Evolutionary conservation across 2,797 vertebrate species (phyloP), one percentile per base, ranked within the genome.

Genomic region (Enteromius fasciolatus): DNA sequence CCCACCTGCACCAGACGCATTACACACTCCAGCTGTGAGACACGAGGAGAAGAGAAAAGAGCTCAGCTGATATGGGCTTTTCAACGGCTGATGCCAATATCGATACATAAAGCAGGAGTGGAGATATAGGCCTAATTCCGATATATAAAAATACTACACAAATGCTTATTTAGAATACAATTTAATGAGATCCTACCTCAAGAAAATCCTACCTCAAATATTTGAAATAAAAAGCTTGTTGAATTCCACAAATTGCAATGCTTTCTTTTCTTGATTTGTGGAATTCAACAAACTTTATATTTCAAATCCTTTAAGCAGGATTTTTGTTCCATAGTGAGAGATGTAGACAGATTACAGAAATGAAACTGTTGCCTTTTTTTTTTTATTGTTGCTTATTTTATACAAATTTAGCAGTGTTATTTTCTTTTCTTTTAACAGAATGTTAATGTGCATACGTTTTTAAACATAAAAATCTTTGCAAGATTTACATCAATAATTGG

Each of bases 1-100:
- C 98, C 98, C 78, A 96, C 97, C 93, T 96, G 95, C 87, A 99
- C 95, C 93, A 99, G 91, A 87, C 95, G 96, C 88, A 96, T 94
- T 86, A 99, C 93, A 87, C 98, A 99, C 92, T 99, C 98, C 97
- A 99, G 88, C 98, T 99, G 94, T 61, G 31, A 15, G 76, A 76
- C 18, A 70, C 15, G 41, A 31, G 1, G 12, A 68, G 7, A 70
- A 20, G 11, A 5, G 44, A 41, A 1, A 61, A 9, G 50, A 17
- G 4, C n/a, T 76, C 52, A 23, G 25, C n/a, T 39, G n/a, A 54
- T 5, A 31, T 0, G 4, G 4, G 9, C 17, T 73, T 31, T 70
- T 70, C n/a, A 10, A 25, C 15, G 18, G 46, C 46, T 52, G 9
- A 52, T 33, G 48, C 18, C 2, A 12, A 54, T 54, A 74, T 23